Evolutionary conservation across 2,888 invertebrate genomes (phyloP), one percentile per base, ranked within the genome.

Genomic region (Orthonychiurus folsomi): DNA sequence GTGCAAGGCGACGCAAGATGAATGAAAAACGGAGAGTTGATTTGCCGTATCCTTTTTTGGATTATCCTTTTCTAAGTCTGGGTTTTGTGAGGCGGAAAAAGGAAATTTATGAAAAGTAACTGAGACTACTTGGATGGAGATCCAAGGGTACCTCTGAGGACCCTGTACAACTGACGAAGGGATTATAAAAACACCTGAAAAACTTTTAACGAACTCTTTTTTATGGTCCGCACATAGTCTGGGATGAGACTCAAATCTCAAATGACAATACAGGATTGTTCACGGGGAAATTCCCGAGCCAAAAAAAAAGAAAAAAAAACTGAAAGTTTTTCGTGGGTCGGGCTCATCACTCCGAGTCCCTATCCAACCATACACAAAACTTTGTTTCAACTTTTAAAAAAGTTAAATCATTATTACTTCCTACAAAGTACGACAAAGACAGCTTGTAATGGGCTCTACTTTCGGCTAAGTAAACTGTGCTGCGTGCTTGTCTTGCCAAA

Each of bases 361-460:
- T 37, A 37, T 9, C 37, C 37, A 37, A 37, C 37, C 37, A 37
- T n/a, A n/a, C n/a, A n/a, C n/a, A n/a, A n/a, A n/a, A 37, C 37
- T 37, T 37, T 37, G 37, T 37, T 37, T 37, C 37, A 37, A 37
- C 37, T 37, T 37, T 37, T 37, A 37, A 37, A 37, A 37, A 37
- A 37, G 37, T 37, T 37, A 37, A 37, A 15, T 37, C 37, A 37
- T 37, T 37, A 37, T 15, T 37, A 37, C 37, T 37, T 37, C n/a
- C n/a, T n/a, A n/a, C n/a, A n/a, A n/a, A n/a, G n/a, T n/a, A n/a
- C n/a, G n/a, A n/a, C n/a, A n/a, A n/a, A n/a, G n/a, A n/a, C n/a
- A n/a, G n/a, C n/a, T n/a, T n/a, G n/a, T n/a, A n/a, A n/a, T n/a
- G n/a, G 12, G 18, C 48, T 47, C 12, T 47, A 18, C 48, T 47